Evolutionary conservation across 2,797 vertebrate species (phyloP), one percentile per base, ranked within the genome.

Genomic region (Channallabes apus): DNA sequence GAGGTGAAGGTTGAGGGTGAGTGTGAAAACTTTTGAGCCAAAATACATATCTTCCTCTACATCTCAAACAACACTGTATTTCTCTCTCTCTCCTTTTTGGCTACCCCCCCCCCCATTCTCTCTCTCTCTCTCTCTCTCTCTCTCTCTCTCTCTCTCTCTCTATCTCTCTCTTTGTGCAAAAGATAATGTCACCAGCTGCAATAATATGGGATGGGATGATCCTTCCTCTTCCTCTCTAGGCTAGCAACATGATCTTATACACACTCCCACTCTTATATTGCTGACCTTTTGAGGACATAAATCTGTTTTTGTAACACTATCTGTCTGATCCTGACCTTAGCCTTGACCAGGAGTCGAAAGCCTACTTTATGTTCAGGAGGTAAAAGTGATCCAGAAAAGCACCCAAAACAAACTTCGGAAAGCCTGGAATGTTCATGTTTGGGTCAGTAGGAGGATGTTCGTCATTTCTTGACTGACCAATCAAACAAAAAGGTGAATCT

Each of bases 131-230:
- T 62, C 5, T 71, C 54, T 83, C 24, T 73, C 56, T 83, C 35
- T 75, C 35, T 65, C 4, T 54, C 41, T n/a, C 64, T 27, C 64
- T 59, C 64, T 54, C 32, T 29, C 29, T 73, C 27, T 73, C 41
- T 81, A 18, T 80, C 65, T 22, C 64, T 79, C 58, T 62, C 5
- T 71, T 1, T 67, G 38, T 51, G 46, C n/a, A 56, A 83, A 78
- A 71, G 8, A 86, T 82, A 91, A 76, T 86, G 80, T 22, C 91
- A 88, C 68, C 67, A 90, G 82, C 80, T 92, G 86, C 85, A 91
- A 93, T 89, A 59, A 84, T 88, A 91, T 85, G 41, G 59, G 59
- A 68, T 73, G 71, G 82, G 84, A 82, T 67, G 84, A 87, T 86
- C 68, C 75, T 86, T 85, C 84, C 84, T 82, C 65, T 86, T 83